phyloP scores from a whole-genome alignment of 2,797 vertebrate genomes.

The Gadopsis marmoratus region DNA sequence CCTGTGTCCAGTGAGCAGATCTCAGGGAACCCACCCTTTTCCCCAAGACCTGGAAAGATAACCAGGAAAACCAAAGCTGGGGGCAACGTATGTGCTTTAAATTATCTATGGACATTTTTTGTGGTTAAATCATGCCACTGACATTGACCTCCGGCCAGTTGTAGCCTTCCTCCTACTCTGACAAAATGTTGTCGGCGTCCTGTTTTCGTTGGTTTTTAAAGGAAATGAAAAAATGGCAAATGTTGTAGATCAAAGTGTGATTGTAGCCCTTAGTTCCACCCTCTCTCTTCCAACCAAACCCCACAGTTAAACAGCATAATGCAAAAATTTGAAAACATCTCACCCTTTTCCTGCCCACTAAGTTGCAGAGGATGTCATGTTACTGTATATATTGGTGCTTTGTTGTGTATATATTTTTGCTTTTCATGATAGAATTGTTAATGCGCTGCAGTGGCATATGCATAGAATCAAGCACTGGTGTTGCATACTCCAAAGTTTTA shows the following conservation, averaged over 20 bases:
- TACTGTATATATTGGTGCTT: conserved; percentile 80
- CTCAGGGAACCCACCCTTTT: conserved; percentile 83
- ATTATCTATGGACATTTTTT: conserved; percentile 16
- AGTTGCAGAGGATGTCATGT: conserved; percentile 10
- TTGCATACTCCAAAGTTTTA: conserved; percentile 51
- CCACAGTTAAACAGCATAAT: background rate
- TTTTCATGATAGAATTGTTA: conserved; percentile 65
- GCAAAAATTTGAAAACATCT: conserved; percentile 12
- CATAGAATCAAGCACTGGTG: conserved; percentile 68
- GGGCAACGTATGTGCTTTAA: conserved; percentile 29
- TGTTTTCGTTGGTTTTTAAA: background rate
- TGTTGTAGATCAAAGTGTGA: background rate
- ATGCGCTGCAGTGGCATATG: conserved; percentile 52
- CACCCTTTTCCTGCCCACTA: conserved; percentile 13
- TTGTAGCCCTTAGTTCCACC: background rate
- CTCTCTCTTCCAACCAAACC: background rate
- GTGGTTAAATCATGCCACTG: conserved; percentile 27
- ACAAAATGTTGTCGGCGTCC: conserved; percentile 13
- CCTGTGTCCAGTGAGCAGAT: conserved; percentile 81
- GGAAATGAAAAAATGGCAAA: background rate
- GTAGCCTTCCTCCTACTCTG: background rate
- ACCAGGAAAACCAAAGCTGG: conserved; percentile 42
- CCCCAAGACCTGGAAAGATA: conserved; percentile 27
- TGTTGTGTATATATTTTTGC: conserved; percentile 82
- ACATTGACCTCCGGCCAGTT: conserved; percentile 1